These are phyloP conservation scores for Acanthopagrus latus DNA, from an alignment of 2,797 vertebrate species.

Conservation along the genomic window DNA sequence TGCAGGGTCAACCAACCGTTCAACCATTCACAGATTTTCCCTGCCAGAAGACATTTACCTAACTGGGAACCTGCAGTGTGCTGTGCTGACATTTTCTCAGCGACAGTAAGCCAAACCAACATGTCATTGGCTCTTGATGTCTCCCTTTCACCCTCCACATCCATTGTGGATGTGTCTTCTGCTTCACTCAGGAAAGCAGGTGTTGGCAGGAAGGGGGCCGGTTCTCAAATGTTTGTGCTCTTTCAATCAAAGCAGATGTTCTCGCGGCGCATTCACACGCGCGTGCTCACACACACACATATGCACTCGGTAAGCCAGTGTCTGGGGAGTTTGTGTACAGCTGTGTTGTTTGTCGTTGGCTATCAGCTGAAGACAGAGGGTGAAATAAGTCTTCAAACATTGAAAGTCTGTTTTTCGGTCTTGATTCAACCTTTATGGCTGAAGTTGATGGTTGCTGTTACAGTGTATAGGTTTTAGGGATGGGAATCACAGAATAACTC, in stretches of 20 bases:
- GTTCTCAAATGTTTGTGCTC: slow-evolving; percentile 66
- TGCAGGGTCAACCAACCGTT: slow-evolving; percentile 70
- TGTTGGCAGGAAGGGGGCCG: slow-evolving; percentile 76
- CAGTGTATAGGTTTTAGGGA: too few relatives aligned
- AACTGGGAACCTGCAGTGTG: slow-evolving; percentile 49
- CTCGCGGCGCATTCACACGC: slow-evolving; percentile 21
- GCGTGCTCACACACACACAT: slow-evolving; percentile 23
- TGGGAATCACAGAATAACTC: too few relatives aligned
- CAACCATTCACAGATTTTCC: slow-evolving; percentile 34
- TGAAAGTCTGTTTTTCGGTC: slow-evolving; percentile 42
- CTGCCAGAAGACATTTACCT: slow-evolving; percentile 55
- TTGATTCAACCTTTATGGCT: slow-evolving; percentile 29
- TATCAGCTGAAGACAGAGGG: slow-evolving; percentile 72
- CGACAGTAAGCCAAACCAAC: slow-evolving; percentile 73
- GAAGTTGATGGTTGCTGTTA: slow-evolving; percentile 6
- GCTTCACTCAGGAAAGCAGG: slow-evolving; percentile 72
- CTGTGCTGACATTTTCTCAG: slow-evolving; percentile 79
- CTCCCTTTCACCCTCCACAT: slow-evolving; percentile 61
- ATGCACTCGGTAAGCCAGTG: slow-evolving; percentile 18
- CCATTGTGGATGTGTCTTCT: slow-evolving; percentile 75
- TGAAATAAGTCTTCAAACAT: slow-evolving; percentile 48
- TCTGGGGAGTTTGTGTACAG: slow-evolving; percentile 54
- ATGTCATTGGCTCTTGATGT: slow-evolving; percentile 76
- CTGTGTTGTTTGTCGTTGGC: slow-evolving; percentile 57
- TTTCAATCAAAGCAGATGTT: slow-evolving; percentile 70